Percentiles rank a stretch among this genome's conserved stretches.
Conservation (phyloP, 2,797 vertebrate species). For the Octomys mimax region DNA sequence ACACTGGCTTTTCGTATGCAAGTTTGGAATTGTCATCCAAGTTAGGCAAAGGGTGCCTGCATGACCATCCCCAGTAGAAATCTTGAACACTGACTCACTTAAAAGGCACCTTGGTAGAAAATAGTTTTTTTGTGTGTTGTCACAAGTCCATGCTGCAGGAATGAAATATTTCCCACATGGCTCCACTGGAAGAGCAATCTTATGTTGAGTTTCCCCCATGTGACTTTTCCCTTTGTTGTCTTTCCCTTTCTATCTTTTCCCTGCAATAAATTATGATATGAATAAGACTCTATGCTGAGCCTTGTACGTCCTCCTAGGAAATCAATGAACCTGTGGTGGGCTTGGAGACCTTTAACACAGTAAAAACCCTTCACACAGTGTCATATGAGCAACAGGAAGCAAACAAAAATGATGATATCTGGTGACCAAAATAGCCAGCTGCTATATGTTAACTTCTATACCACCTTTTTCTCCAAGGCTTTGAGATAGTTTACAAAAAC, state of each 20-base stretch:
- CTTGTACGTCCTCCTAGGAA: not conserved
- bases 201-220: not conserved
- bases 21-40: not conserved
- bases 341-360: not conserved
- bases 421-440: not conserved
- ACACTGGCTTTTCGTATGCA: not conserved
- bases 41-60: not conserved
- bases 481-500: constrained; percentile 32
- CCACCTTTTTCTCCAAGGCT: constrained; percentile 15
- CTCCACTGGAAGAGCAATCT: not conserved
- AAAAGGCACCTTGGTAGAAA: not conserved
- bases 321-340: not conserved
- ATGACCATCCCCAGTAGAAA: not conserved
- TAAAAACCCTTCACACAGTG: not conserved
- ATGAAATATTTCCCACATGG: not conserved
- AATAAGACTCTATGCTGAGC: not conserved
- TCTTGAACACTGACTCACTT: not conserved
- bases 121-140: not conserved
- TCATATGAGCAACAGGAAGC: not conserved
- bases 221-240: not conserved
- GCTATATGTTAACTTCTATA: constrained; percentile 9
- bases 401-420: not conserved
- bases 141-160: not conserved
- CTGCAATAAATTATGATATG: not conserved
- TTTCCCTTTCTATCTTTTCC: constrained; percentile 30